Evolutionary conservation across 2,888 invertebrate genomes (phyloP).

Genomic region (Argyra leucocephala): DNA sequence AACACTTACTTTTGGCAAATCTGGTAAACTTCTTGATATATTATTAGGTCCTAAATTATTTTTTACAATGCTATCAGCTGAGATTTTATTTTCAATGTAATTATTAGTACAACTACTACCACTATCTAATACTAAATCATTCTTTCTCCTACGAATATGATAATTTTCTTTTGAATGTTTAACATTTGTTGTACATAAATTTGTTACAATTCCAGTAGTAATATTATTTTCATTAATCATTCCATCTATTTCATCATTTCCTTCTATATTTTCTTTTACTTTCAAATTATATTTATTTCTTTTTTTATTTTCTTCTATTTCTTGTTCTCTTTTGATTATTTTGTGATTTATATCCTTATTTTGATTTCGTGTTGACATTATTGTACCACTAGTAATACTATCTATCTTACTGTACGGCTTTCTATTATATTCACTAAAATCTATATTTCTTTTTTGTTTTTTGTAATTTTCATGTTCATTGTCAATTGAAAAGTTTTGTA

Average conservation of each 20-base stretch:
- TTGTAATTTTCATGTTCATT: background rate
- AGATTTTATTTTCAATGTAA: background rate
- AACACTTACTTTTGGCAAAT: constrained; percentile 26
- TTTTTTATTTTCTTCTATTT: background rate
- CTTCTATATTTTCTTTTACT: background rate
- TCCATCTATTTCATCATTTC: background rate
- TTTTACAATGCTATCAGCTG: constrained; percentile 9
- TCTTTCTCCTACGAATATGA: background rate
- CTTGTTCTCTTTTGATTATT: background rate
- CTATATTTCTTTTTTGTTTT: background rate
- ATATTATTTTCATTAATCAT: background rate
- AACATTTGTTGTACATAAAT: background rate
- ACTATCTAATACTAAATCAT: background rate
- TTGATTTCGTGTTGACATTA: constrained; percentile 3
- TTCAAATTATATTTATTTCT: background rate
- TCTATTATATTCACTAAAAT: background rate
- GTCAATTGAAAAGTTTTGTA: background rate
- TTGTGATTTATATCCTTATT: background rate
- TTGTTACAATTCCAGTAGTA: background rate
- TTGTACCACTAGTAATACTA: background rate
- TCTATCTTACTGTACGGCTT: background rate
- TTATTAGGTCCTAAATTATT: constrained; percentile 18
- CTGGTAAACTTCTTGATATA: constrained; percentile 24
- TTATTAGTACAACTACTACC: background rate
- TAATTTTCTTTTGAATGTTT: background rate